A percentile compares a stretch with the other conserved stretches of the same genome.
phyloP scores from a whole-genome alignment of 2,888 invertebrate species.

The Azorinus chamasolen region DNA sequence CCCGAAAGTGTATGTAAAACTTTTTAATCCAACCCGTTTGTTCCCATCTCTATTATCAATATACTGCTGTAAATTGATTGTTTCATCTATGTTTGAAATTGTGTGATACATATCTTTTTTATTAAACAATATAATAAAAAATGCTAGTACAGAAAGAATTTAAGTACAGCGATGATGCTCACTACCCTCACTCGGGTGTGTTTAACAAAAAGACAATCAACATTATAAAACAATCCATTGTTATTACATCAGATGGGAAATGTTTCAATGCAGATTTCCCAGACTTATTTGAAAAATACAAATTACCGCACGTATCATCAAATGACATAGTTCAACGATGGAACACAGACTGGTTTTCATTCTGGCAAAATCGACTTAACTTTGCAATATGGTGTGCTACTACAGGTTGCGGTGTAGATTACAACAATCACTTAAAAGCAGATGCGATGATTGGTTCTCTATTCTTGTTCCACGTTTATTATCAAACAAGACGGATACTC shows the following conservation, averaged over 20 bases:
- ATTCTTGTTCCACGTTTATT: conserved; percentile 34
- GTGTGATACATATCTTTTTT: conserved; percentile 34
- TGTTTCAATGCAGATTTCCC: conserved; percentile 13
- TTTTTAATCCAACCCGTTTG: conserved; percentile 32
- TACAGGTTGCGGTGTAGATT: conserved; percentile 47
- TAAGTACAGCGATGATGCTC: conserved; percentile 27
- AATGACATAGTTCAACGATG: conserved; percentile 15
- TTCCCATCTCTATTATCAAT: conserved; percentile 41
- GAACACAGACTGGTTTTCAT: conserved; percentile 25
- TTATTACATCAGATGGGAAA: conserved; percentile 25
- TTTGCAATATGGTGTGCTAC: conserved; percentile 49
- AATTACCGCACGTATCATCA: conserved; percentile 15
- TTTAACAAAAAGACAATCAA: conserved; percentile 18
- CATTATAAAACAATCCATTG: conserved; percentile 23
- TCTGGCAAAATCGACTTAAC: conserved; percentile 51
- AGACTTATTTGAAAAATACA: conserved; percentile 27
- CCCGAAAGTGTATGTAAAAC: conserved; percentile 38
- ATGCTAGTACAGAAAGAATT: conserved; percentile 29
- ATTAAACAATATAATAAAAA: conserved; percentile 23
- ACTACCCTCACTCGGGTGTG: conserved; percentile 7
- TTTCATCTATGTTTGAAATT: conserved; percentile 41
- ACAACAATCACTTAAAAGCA: conserved; percentile 18
- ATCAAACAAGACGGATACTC: conserved; percentile 34
- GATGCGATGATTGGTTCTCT: conserved; percentile 12
- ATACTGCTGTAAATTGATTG: conserved; percentile 37